These are phyloP conservation scores for Promerops cafer DNA, from an alignment of 2,113 vertebrate species.

Conservation along the genomic window DNA sequence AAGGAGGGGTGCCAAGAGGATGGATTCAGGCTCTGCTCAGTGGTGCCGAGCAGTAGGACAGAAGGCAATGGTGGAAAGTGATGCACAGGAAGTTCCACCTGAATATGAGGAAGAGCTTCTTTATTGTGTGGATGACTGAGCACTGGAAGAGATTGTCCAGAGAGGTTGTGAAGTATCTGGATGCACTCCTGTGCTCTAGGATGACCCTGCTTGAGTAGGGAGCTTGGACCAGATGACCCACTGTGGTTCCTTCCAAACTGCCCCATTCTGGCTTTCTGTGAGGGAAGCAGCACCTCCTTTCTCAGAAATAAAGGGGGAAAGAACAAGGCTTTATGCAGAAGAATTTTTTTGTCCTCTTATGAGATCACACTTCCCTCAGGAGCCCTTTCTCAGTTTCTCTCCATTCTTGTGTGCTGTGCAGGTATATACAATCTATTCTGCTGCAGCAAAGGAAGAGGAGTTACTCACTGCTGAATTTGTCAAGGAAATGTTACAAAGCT, in stretches of 20 bases:
- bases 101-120: not conserved
- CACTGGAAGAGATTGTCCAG: not conserved
- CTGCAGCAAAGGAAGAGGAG: not conserved
- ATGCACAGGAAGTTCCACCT: not conserved
- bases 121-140: not conserved
- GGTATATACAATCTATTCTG: not conserved
- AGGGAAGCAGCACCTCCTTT: not conserved
- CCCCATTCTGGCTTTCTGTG: not conserved
- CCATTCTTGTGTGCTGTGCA: not conserved
- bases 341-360: not conserved
- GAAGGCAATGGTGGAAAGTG: not conserved
- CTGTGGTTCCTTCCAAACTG: not conserved
- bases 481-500: not conserved
- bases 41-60: fast-evolving
- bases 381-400: not conserved
- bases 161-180: not conserved
- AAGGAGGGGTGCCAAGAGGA: not conserved
- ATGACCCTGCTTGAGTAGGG: not conserved
- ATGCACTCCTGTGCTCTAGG: not conserved
- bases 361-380: not conserved
- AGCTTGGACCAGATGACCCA: not conserved
- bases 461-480: not conserved
- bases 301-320: not conserved
- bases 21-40: not conserved
- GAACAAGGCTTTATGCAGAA: not conserved